Percentiles rank a stretch among this genome's conserved stretches.
Evolutionary conservation across 2,888 invertebrate species (phyloP).

Genomic region (Andrena chrysosceles): DNA sequence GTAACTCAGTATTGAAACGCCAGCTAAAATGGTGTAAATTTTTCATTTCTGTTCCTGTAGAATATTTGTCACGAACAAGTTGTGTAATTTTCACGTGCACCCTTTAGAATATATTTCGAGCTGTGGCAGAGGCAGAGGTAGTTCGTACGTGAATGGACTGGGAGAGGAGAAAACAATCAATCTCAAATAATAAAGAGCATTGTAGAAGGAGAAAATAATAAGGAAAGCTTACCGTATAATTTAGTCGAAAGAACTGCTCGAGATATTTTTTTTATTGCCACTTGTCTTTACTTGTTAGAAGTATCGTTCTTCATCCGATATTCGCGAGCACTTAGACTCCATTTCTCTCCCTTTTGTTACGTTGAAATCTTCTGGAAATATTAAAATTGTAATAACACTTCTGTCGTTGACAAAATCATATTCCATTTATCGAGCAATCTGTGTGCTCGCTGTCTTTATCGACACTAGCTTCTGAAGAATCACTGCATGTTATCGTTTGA

Average conservation of each 20-base stretch:
- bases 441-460: background rate
- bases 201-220: slow-evolving; percentile 18
- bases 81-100: no score
- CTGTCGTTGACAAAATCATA: slow-evolving; percentile 13
- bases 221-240: slow-evolving; percentile 7
- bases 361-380: background rate
- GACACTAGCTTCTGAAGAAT: slow-evolving; percentile 24
- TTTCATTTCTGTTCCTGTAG: no score
- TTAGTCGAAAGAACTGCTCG: slow-evolving; percentile 17
- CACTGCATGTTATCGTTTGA: slow-evolving; percentile 19
- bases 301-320: slow-evolving; percentile 37
- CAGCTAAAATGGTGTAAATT: no score
- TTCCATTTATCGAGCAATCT: slow-evolving; percentile 31
- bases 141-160: background rate
- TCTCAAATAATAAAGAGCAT: slow-evolving; percentile 3
- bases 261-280: slow-evolving; percentile 53
- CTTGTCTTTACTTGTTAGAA: slow-evolving; percentile 40
- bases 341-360: background rate
- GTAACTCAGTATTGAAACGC: no score
- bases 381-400: slow-evolving; percentile 30
- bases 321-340: slow-evolving; percentile 27
- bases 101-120: no score
- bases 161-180: background rate
- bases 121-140: no score
- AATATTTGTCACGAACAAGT: no score